Evolutionary conservation across 1,140 invertebrate species (phyloP).

Genomic region (Cydia amplana): DNA sequence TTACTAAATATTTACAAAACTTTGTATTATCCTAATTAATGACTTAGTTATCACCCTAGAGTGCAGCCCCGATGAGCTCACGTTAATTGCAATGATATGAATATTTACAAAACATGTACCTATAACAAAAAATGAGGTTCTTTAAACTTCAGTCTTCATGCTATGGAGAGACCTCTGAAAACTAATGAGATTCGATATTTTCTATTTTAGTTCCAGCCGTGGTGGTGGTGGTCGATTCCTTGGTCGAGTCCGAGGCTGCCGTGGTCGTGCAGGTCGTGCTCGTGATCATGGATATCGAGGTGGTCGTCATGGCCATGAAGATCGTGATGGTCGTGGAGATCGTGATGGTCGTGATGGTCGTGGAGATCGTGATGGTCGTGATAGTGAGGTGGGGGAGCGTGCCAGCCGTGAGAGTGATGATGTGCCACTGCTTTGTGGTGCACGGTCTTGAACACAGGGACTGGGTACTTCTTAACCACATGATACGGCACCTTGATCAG

Average conservation of each 20-base stretch:
- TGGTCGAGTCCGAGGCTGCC: slow-evolving; percentile 40
- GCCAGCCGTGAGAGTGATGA: slow-evolving; percentile 44
- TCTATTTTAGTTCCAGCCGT: slow-evolving; percentile 32
- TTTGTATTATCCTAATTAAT: slow-evolving; percentile 66
- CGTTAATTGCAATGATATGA: slow-evolving; percentile 44
- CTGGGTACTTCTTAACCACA: slow-evolving; percentile 70
- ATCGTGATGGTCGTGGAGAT: slow-evolving; percentile 40
- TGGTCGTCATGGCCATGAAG: slow-evolving; percentile 17
- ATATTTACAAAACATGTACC: slow-evolving; percentile 64
- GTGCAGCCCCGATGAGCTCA: slow-evolving; percentile 74
- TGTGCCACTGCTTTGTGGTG: slow-evolving; percentile 58
- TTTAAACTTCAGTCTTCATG: slow-evolving; percentile 26
- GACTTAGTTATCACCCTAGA: slow-evolving; percentile 78
- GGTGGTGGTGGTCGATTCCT: slow-evolving; percentile 37
- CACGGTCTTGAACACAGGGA: slow-evolving; percentile 68
- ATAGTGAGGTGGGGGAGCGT: slow-evolving; percentile 34
- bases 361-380: background rate
- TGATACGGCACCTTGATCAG: slow-evolving; percentile 64
- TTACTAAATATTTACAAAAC: slow-evolving; percentile 70
- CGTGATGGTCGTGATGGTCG: slow-evolving; percentile 33
- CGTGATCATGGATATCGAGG: slow-evolving; percentile 29
- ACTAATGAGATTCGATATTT: slow-evolving; percentile 14
- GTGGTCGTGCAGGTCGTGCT: slow-evolving; percentile 38
- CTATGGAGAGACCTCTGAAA: slow-evolving; percentile 6
- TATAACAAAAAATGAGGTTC: slow-evolving; percentile 21